Evolutionary conservation across 2,888 invertebrate genomes (phyloP).

Genomic region (Caenorhabditis auriculariae): DNA sequence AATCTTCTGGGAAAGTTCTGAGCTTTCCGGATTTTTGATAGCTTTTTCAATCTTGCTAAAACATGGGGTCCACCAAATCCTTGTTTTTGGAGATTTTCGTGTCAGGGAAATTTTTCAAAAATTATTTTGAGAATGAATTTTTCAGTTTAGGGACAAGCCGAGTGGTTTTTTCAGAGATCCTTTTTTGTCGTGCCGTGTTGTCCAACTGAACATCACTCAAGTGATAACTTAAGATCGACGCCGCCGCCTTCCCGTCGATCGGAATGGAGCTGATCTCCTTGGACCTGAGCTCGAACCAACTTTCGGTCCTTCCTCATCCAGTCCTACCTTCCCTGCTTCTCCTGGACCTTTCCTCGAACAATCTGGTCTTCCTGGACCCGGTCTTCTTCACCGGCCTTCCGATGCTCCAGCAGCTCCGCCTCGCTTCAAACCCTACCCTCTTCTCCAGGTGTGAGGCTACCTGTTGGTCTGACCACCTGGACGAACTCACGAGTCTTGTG

Average conservation of each 20-base stretch:
- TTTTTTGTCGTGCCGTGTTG: too few relatives aligned
- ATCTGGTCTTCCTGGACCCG: slow-evolving; percentile 36
- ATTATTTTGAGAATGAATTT: too few relatives aligned
- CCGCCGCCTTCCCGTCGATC: slow-evolving; percentile 39
- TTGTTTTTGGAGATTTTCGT: too few relatives aligned
- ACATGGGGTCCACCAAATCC: too few relatives aligned
- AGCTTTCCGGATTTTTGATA: too few relatives aligned
- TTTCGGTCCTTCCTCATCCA: slow-evolving; percentile 43
- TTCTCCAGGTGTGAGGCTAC: slow-evolving; percentile 10
- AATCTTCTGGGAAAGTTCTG: too few relatives aligned
- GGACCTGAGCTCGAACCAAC: slow-evolving; percentile 37
- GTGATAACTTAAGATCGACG: slow-evolving; percentile 23
- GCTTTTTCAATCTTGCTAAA: too few relatives aligned
- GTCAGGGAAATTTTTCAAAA: too few relatives aligned
- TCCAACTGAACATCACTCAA: too few relatives aligned
- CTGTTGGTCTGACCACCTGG: slow-evolving; percentile 42
- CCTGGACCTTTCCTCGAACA: slow-evolving; percentile 50
- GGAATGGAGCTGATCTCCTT: slow-evolving; percentile 40
- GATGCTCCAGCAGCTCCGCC: slow-evolving; percentile 45
- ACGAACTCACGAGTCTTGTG: slow-evolving; percentile 41
- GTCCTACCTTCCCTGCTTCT: slow-evolving; percentile 52
- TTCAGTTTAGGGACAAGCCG: too few relatives aligned
- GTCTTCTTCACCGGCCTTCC: slow-evolving; percentile 48
- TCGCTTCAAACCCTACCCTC: slow-evolving; percentile 36
- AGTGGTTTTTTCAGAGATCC: too few relatives aligned